These are phyloP conservation scores for Periophthalmodon schlosseri DNA, from an alignment of 2,113 vertebrate genomes.

Conservation along the genomic window DNA sequence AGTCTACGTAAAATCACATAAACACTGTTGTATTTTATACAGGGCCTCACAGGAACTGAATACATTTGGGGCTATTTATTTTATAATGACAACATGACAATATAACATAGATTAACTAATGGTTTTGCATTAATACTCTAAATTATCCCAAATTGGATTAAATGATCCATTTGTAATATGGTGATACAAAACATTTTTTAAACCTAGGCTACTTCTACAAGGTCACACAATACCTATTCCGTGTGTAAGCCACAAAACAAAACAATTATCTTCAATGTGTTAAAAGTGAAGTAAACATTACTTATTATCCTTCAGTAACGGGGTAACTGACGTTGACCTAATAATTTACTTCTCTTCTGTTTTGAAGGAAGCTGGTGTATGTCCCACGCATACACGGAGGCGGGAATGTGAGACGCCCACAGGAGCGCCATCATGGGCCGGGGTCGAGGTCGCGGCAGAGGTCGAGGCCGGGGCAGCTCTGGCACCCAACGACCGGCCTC, in stretches of 20 bases:
- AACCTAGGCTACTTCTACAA: background rate
- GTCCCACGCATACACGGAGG: conserved; percentile 85
- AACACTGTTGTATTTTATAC: background rate
- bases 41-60: background rate
- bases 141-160: background rate
- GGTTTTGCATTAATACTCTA: background rate
- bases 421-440: conserved; percentile 62
- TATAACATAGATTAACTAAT: background rate
- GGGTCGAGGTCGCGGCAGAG: conserved; percentile 76
- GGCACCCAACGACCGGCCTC: conserved; percentile 81
- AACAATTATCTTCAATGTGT: background rate
- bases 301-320: background rate
- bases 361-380: conserved; percentile 45
- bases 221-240: background rate
- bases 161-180: background rate
- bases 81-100: background rate
- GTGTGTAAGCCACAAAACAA: background rate
- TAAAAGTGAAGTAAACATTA: too few relatives aligned
- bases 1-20: background rate
- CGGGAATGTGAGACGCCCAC: conserved; percentile 77
- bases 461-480: conserved; percentile 74
- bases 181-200: background rate
- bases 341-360: conserved; percentile 4
- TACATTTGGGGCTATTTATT: background rate
- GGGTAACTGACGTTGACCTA: background rate